Conservation (phyloP, 2,888 invertebrate species). For the Escarpia spicata region DNA sequence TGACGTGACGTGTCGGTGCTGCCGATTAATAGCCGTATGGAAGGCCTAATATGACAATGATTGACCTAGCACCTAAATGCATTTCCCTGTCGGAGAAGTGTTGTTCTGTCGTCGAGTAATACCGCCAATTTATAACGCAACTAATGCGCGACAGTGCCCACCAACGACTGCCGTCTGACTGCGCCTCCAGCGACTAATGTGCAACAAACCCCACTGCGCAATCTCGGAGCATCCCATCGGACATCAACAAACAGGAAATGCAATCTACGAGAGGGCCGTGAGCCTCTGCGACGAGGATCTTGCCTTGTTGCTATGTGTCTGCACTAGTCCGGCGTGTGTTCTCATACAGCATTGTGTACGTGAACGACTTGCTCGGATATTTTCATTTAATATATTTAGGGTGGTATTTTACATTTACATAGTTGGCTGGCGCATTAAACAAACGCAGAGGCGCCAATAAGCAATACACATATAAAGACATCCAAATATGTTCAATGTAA, state of each 20-base stretch:
- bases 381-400: neutral
- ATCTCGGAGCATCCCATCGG: neutral
- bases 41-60: neutral
- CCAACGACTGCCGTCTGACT: neutral
- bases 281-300: neutral
- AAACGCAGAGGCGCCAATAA: neutral
- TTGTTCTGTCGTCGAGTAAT: neutral
- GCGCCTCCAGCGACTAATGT: conserved; percentile 5
- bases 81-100: conserved; percentile 10
- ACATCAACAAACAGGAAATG: neutral
- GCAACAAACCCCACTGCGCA: conserved; percentile 8
- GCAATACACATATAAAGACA: too few species aligned
- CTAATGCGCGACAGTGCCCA: neutral
- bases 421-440: neutral
- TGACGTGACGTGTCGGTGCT: neutral
- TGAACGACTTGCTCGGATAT: neutral
- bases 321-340: neutral
- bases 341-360: neutral
- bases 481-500: too few species aligned
- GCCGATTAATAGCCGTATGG: neutral
- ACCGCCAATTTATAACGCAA: neutral
- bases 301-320: neutral
- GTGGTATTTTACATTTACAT: neutral
- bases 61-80: conserved; percentile 11
- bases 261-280: neutral